Percentiles rank a stretch among this genome's conserved stretches.
phyloP scores from a whole-genome alignment of 2,888 invertebrate genomes.

The Mesorhabditis spiculigera region DNA sequence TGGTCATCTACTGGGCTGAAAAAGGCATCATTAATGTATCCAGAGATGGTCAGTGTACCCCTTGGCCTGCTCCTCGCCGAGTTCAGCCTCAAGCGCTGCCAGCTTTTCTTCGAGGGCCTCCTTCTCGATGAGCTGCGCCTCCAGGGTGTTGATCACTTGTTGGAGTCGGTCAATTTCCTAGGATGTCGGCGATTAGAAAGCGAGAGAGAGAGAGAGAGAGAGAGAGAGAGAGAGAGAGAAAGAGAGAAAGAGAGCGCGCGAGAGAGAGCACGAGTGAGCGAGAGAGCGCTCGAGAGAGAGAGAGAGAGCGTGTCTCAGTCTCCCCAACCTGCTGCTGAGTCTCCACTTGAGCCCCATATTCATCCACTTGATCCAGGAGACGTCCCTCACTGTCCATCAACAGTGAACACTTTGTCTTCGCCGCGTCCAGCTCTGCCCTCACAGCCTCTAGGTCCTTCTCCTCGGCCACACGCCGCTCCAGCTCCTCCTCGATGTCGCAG shows the following conservation, averaged over 20 bases:
- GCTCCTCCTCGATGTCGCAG: neutral
- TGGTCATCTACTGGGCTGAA: neutral
- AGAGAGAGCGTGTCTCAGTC: neutral
- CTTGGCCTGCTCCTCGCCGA: neutral
- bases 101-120: neutral
- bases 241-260: no score
- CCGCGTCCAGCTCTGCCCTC: neutral
- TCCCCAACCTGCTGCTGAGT: neutral
- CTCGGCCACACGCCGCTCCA: constrained; percentile 1
- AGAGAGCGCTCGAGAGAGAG: no score
- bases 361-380: constrained; percentile 32
- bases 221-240: no score
- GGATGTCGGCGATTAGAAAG: no score
- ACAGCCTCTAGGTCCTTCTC: neutral
- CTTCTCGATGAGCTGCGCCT: neutral
- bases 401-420: neutral
- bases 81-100: neutral
- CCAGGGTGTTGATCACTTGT: neutral
- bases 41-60: neutral
- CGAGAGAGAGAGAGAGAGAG: no score
- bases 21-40: neutral
- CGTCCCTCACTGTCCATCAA: constrained; percentile 26
- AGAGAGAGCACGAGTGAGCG: no score
- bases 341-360: constrained; percentile 24
- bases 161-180: neutral